Conservation (phyloP, 2,797 vertebrate species). For the Peromyscus eremicus region DNA sequence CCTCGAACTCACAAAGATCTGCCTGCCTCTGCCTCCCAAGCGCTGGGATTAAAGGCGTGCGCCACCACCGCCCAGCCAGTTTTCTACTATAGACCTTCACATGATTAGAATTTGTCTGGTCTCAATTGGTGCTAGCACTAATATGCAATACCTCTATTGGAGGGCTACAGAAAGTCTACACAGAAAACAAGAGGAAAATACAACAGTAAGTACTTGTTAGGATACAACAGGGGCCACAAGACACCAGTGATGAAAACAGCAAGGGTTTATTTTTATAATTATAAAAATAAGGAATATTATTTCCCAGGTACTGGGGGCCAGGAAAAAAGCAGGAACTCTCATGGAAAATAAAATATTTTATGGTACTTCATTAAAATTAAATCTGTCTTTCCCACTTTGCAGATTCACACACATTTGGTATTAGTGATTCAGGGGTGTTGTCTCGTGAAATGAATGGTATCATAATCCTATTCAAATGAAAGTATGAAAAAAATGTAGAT, state of each 20-base stretch:
- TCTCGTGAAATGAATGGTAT: constrained; percentile 64
- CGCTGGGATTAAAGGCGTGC: no score
- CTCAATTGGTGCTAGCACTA: neutral
- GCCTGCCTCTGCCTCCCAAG: no score
- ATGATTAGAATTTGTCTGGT: neutral
- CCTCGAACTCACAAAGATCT: no score
- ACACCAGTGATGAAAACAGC: neutral
- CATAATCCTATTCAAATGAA: constrained; percentile 80
- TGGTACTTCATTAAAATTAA: constrained; percentile 39
- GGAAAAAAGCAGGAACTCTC: neutral
- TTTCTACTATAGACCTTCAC: neutral
- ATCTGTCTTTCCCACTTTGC: neutral
- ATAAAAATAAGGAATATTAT: neutral
- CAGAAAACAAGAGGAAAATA: constrained; percentile 25
- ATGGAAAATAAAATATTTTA: neutral
- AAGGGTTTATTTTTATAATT: neutral
- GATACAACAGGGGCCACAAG: neutral
- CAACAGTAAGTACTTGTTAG: neutral
- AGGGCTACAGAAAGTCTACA: neutral
- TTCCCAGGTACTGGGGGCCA: neutral
- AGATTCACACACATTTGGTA: constrained; percentile 60
- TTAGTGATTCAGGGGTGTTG: constrained; percentile 78
- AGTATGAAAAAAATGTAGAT: constrained; percentile 63
- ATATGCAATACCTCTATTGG: neutral
- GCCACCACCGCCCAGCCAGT: no score